Conservation (phyloP, 2,797 vertebrate species). For the Sandelia bainsii region DNA sequence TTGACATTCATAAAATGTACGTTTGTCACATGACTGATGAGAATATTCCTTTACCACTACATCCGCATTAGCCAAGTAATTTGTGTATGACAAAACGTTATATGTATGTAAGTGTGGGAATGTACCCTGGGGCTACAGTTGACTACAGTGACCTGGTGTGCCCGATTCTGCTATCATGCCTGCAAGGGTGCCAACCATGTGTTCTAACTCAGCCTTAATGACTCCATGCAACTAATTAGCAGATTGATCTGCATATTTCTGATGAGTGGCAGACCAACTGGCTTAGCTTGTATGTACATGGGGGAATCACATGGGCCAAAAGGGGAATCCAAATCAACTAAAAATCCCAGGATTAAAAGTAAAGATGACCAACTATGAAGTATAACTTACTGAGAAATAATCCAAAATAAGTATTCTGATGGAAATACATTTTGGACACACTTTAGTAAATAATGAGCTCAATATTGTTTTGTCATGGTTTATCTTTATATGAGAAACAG, state of each 20-base stretch:
- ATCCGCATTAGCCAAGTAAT: slow-evolving; percentile 9
- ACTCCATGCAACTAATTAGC: slow-evolving; percentile 80
- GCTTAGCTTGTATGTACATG: slow-evolving; percentile 53
- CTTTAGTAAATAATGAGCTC: slow-evolving; percentile 10
- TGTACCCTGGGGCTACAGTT: slow-evolving; percentile 64
- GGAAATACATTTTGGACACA: slow-evolving; percentile 11
- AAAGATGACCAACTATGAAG: slow-evolving; percentile 57
- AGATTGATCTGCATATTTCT: slow-evolving; percentile 82
- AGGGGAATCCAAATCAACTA: slow-evolving; percentile 53
- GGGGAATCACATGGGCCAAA: slow-evolving; percentile 58
- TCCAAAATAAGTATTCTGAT: slow-evolving; percentile 22
- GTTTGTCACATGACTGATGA: too few species aligned
- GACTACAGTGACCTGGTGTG: slow-evolving; percentile 73
- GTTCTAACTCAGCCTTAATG: slow-evolving; percentile 76
- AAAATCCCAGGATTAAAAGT: slow-evolving; percentile 47
- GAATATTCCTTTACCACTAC: not conserved
- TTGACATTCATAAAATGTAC: too few species aligned
- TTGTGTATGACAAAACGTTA: slow-evolving; percentile 10
- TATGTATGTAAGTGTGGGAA: slow-evolving; percentile 39
- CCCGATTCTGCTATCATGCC: slow-evolving; percentile 55
- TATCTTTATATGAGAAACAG: slow-evolving; percentile 9
- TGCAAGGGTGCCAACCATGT: slow-evolving; percentile 74
- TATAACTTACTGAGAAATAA: slow-evolving; percentile 15
- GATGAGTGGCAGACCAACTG: slow-evolving; percentile 73
- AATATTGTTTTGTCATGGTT: not conserved